phyloP scores from a whole-genome alignment of 2,113 vertebrate genomes.

The Oreochromis tanganicae region DNA sequence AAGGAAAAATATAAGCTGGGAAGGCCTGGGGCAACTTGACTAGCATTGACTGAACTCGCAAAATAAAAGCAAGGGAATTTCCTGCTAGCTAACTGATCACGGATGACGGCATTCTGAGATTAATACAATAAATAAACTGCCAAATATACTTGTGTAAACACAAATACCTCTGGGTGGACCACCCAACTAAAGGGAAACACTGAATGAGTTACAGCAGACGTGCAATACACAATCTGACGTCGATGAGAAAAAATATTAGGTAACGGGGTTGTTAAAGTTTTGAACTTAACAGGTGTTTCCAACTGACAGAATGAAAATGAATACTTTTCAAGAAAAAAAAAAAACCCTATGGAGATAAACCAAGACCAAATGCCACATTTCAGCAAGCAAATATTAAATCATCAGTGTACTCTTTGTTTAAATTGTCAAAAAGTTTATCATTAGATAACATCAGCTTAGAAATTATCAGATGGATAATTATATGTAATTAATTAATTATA shows the following conservation, averaged over 20 bases:
- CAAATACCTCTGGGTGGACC: neutral
- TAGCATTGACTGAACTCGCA: neutral
- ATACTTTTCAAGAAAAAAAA: neutral
- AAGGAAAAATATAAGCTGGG: neutral
- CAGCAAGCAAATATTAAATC: neutral
- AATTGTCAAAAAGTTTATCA: neutral
- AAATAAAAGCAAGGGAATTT: neutral
- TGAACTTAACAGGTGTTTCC: neutral
- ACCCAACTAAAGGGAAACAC: neutral
- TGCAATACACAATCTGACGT: neutral
- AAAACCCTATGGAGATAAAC: rapidly evolving
- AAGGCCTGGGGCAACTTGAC: neutral
- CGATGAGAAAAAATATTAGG: neutral
- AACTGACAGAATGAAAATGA: neutral
- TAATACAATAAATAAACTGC: neutral
- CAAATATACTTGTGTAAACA: neutral
- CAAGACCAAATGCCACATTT: neutral
- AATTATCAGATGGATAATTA: neutral
- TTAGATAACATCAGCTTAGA: neutral
- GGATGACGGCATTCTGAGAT: neutral
- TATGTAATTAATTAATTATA: neutral
- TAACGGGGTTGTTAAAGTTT: neutral
- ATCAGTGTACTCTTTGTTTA: neutral
- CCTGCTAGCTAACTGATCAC: neutral
- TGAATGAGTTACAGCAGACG: neutral